Conservation (phyloP, 2,888 invertebrate genomes). For the Petrophora chlorosata region DNA sequence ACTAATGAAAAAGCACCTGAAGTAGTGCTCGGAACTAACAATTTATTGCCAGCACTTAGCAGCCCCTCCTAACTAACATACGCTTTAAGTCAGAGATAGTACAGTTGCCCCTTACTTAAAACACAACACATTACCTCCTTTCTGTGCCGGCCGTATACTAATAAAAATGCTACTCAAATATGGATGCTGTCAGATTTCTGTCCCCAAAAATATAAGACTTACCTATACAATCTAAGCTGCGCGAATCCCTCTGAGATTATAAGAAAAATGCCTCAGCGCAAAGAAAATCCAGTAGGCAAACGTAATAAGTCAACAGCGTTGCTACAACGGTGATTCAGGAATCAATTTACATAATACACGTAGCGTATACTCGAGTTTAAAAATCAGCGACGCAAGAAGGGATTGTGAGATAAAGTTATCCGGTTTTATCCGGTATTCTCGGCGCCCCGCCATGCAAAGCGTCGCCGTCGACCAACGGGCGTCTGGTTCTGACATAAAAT, state of each 20-base stretch:
- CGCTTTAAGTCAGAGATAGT: conserved; percentile 47
- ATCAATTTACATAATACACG: conserved; percentile 67
- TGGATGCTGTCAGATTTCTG: conserved; percentile 14
- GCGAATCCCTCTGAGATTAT: conserved; percentile 37
- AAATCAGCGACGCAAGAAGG: conserved; percentile 61
- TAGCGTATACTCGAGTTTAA: conserved; percentile 61
- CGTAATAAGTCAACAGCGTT: conserved; percentile 43
- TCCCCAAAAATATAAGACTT: conserved; percentile 21
- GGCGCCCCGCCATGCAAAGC: conserved; percentile 58
- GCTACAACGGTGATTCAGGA: conserved; percentile 50
- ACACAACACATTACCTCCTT: conserved; percentile 28
- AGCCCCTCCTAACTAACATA: conserved; percentile 56
- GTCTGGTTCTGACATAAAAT: conserved; percentile 57
- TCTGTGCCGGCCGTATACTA: conserved; percentile 14
- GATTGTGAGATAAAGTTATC: conserved; percentile 63
- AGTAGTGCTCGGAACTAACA: conserved; percentile 59
- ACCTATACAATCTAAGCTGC: conserved; percentile 26
- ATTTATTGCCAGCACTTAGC: conserved; percentile 76
- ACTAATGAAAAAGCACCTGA: conserved; percentile 71
- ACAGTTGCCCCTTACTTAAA: conserved; percentile 37
- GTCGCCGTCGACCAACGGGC: conserved; percentile 43
- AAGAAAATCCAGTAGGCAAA: conserved; percentile 38
- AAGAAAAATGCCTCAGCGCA: conserved; percentile 32
- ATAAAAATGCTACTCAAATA: conserved; percentile 21
- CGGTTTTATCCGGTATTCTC: conserved; percentile 54